These are phyloP conservation scores for Enteromius unitaeniatus DNA, from an alignment of 2,797 vertebrate genomes.

Conservation along the genomic window DNA sequence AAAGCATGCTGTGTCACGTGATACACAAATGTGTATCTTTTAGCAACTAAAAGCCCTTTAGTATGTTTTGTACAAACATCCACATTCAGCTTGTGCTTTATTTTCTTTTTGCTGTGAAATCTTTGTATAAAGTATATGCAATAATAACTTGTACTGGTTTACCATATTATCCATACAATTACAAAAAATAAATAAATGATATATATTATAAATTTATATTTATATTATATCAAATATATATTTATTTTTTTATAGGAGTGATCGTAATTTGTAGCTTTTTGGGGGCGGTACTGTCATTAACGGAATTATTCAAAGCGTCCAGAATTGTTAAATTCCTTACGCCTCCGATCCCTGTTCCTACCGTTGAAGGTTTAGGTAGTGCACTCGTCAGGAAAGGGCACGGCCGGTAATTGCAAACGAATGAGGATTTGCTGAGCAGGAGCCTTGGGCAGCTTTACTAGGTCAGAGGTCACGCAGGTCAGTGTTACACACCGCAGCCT, in stretches of 20 bases:
- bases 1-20: background rate
- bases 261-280: background rate
- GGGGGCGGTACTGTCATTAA: background rate
- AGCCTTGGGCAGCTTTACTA: constrained; percentile 79
- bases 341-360: background rate
- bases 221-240: too few relatives aligned
- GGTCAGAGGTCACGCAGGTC: constrained; percentile 80
- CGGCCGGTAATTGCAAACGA: constrained; percentile 68
- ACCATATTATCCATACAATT: too few relatives aligned
- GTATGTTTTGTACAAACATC: background rate
- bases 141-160: background rate
- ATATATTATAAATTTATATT: too few relatives aligned
- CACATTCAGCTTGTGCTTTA: background rate
- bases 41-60: background rate
- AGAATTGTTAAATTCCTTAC: background rate
- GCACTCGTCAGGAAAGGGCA: constrained; percentile 53
- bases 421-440: constrained; percentile 70
- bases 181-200: background rate
- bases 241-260: background rate
- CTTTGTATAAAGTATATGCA: background rate
- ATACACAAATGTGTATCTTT: background rate
- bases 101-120: background rate
- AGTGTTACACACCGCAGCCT: constrained; percentile 83
- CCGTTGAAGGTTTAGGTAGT: constrained; percentile 47
- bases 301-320: background rate